Base-by-base conservation (phyloP, 2,797 vertebrate genomes). In the Siniperca undulata region DNA sequence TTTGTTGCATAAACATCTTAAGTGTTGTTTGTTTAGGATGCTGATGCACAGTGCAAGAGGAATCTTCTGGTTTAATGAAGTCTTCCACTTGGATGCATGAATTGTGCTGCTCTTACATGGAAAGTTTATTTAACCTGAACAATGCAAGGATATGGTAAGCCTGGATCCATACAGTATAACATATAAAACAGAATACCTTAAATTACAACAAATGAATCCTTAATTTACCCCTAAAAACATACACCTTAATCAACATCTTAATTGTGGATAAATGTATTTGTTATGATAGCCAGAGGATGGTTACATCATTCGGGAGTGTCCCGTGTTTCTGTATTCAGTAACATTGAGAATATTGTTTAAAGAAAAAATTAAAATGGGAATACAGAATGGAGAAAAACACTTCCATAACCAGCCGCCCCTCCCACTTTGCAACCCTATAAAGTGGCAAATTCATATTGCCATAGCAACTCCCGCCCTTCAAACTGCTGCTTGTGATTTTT, bases 11-110 rank as follows among this genome's bases (percentile, higher is more conserved):
- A 85, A 74, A 78, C 62, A 70, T 82, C 64, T n/a, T 5, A 70
- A 87, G 55, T 46, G 78, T 42, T 70, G 74, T 78, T 86, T 84
- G 77, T 78, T 83, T 76, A 55, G 38, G 34, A 10, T n/a, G 50
- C 53, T 60, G 4, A 20, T 66, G n/a, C 48, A 67, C 65, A 56
- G 38, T 66, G 66, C 20, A 61, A 42, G 11, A 55, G n/a, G 48
- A 20, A 74, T 46, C 52, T 22, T 44, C 48, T 50, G 61, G 62
- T 82, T 86, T 59, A 75, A 82, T 79, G 24, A 75, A 55, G 11
- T 13, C 24, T 44, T 53, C 22, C 17, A 38, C 7, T 38, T 53
- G 56, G 34, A 64, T 38, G 58, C 48, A 72, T 71, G 48, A 42
- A 73, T 16, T 60, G 6, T 24, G 3, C 1, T 24, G 38, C 44